Evolutionary conservation across 1,140 invertebrate species (phyloP), one percentile per base, ranked within the genome.

Genomic region (Procambarus clarkii): DNA sequence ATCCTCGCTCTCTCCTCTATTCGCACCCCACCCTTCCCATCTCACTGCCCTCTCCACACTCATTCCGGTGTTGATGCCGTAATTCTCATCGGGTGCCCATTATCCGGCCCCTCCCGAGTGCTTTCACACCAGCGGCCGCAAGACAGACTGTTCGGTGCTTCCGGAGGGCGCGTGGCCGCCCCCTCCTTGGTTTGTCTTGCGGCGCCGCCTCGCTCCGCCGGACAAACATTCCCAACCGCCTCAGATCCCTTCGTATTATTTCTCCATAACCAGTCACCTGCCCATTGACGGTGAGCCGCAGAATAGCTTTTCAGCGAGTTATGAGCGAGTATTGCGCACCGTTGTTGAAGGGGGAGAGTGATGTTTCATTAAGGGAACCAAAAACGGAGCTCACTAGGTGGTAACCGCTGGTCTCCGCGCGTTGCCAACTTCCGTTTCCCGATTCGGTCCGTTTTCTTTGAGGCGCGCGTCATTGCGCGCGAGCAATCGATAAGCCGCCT

Each of bases 401-500:
- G 78, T 45, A 80, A 80, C 78, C 78, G 76, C 78, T 48, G 44
- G 13, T 80, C 60, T 15, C 24, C 0, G 60, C 60, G 21, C 60
- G 60, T 64, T 88, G 86, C 86, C 86, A 45, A 64, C 86, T 64
- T 88, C 86, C 86, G 74, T 60, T 88, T 80, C 74, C 50, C 85
- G 85, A 71, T 77, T 77, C 69, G 85, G 18, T 64, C 76, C 76
- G 86, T 88, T 88, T 54, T 88, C 74, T 64, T 76, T 18, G n/a
- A 4, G 54, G 86, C 86, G 86, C 80, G 76, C 79, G 79, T 88
- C 76, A 88, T 58, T 78, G 54, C 50, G 85, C 71, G 86, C 11
- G 86, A 78, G 74, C n/a, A 60, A 88, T 88, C 86, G 86, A 88
- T 88, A 88, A 87, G 58, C 54, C 77, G 86, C 86, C 86, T 88